Percentiles rank a stretch among this genome's conserved stretches.
phyloP scores from a whole-genome alignment of 1,140 invertebrate species.

The Ceratina australensis region DNA sequence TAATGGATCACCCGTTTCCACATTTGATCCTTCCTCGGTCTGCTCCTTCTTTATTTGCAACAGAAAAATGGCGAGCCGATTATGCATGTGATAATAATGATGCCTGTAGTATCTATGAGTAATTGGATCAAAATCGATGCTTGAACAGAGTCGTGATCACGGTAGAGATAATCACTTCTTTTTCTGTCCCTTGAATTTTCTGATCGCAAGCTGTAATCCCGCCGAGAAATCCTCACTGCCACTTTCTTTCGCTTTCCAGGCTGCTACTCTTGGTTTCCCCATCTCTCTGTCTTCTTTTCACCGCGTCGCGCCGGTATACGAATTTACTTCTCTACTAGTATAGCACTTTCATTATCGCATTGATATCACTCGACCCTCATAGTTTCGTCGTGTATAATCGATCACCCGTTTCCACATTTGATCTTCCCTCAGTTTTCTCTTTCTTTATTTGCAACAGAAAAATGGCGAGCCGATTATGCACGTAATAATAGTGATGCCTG shows the following conservation, averaged over 20 bases:
- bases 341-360: constrained; percentile 64
- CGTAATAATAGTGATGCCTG: no score
- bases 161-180: no score
- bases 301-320: not conserved
- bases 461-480: no score
- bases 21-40: no score
- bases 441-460: not conserved
- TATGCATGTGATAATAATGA: no score
- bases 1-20: not conserved
- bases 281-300: constrained; percentile 4
- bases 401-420: no score
- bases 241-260: constrained; percentile 13
- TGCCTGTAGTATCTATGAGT: no score
- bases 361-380: constrained; percentile 22
- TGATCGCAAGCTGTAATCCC: not conserved
- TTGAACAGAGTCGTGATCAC: no score
- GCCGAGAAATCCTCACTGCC: not conserved
- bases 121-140: no score
- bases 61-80: no score
- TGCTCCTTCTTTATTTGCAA: not conserved
- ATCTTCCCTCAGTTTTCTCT: not conserved
- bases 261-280: not conserved
- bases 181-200: not conserved
- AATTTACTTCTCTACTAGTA: constrained; percentile 52
- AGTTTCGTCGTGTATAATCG: constrained; percentile 24